These are phyloP conservation scores for Eupithecia dodoneata DNA, from an alignment of 2,888 invertebrate species.

Conservation along the genomic window DNA sequence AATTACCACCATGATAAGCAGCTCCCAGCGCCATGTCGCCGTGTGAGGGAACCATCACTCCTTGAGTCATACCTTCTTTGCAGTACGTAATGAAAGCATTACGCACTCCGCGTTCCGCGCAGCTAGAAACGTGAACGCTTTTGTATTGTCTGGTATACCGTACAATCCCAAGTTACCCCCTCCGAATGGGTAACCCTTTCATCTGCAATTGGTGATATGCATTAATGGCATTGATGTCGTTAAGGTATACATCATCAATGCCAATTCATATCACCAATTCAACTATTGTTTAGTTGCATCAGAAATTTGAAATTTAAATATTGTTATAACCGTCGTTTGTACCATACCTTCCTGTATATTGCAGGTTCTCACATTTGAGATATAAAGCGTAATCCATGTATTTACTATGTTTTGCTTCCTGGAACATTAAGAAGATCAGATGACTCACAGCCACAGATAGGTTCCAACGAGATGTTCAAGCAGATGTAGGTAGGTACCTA, in stretches of 20 bases:
- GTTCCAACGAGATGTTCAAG: not conserved
- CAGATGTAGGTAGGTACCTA: constrained; percentile 51
- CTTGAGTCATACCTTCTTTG: constrained; percentile 57
- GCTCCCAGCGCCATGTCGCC: constrained; percentile 75
- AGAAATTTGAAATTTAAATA: not conserved
- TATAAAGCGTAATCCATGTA: constrained; percentile 88
- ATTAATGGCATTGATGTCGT: too few relatives aligned
- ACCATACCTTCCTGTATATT: constrained; percentile 91
- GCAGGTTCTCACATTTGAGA: constrained; percentile 94
- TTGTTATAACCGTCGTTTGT: not conserved
- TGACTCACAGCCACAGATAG: not conserved
- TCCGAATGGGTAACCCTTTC: too few relatives aligned
- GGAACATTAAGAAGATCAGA: constrained; percentile 45
- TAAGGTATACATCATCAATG: not conserved
- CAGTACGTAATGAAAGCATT: constrained; percentile 65
- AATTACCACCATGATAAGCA: constrained; percentile 71
- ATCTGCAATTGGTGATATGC: too few relatives aligned
- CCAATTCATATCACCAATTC: not conserved
- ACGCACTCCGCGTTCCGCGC: constrained; percentile 73
- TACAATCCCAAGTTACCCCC: too few relatives aligned
- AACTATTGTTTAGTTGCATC: not conserved
- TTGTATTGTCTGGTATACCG: too few relatives aligned
- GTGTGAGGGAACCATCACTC: constrained; percentile 74
- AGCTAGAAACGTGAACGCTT: constrained; percentile 50
- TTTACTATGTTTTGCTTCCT: constrained; percentile 80